These are phyloP conservation scores for Calcarius lapponicus DNA, from an alignment of 2,797 vertebrate genomes.

Conservation along the genomic window DNA sequence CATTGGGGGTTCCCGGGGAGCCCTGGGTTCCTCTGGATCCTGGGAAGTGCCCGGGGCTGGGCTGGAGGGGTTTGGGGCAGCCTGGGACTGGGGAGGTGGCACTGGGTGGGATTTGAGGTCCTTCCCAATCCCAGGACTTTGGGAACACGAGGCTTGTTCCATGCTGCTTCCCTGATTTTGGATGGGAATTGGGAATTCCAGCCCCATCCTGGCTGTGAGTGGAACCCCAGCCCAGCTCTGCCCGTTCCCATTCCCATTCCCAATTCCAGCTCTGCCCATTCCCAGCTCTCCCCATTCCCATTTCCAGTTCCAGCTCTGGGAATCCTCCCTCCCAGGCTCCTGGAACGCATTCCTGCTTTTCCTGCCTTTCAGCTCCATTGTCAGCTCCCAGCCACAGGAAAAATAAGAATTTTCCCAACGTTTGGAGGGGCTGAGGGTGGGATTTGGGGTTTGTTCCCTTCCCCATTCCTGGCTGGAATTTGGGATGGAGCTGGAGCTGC, in stretches of 20 bases:
- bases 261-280: too few species aligned
- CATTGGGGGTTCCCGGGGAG: neutral
- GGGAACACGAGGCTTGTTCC: neutral
- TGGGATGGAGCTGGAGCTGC: neutral
- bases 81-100: neutral
- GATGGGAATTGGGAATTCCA: neutral
- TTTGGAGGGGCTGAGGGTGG: neutral
- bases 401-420: neutral
- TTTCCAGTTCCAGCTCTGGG: rapidly evolving
- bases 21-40: neutral
- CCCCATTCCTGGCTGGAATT: rapidly evolving
- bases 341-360: neutral
- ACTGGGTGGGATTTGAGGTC: neutral
- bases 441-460: neutral
- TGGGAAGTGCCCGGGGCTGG: rapidly evolving
- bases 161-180: neutral
- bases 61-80: neutral
- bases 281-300: too few species aligned
- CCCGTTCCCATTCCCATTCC: neutral
- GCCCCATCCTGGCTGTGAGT: neutral
- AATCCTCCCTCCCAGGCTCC: neutral
- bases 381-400: neutral
- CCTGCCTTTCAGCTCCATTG: neutral
- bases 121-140: neutral
- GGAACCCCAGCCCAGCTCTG: neutral